These are phyloP conservation scores for Sciurus carolinensis DNA, from an alignment of 2,797 vertebrate species.

Conservation along the genomic window DNA sequence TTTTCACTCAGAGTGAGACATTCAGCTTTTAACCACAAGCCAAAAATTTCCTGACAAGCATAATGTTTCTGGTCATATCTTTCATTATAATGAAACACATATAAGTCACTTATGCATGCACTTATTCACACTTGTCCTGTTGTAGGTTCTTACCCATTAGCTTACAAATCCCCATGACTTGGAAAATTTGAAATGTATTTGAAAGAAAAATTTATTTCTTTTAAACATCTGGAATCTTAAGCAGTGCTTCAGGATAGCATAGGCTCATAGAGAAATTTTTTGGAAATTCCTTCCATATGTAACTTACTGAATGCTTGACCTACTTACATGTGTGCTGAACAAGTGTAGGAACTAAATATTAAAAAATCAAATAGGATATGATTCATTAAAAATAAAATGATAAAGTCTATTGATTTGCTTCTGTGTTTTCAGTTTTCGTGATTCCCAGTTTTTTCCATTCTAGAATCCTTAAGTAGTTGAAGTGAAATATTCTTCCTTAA, in stretches of 20 bases:
- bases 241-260: conserved; percentile 72
- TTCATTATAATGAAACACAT: conserved; percentile 35
- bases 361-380: conserved; percentile 82
- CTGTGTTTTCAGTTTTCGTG: conserved; percentile 81
- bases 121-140: background rate
- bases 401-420: conserved; percentile 45
- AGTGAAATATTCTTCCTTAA: conserved; percentile 60
- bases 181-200: conserved; percentile 78
- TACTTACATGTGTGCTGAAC: conserved; percentile 81
- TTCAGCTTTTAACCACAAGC: conserved; percentile 20
- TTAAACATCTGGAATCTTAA: conserved; percentile 86
- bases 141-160: conserved; percentile 50
- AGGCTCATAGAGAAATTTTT: conserved; percentile 76
- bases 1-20: conserved; percentile 62
- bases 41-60: conserved; percentile 1
- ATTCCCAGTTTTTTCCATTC: conserved; percentile 80
- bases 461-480: conserved; percentile 75
- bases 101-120: conserved; percentile 16
- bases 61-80: conserved; percentile 59
- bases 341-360: conserved; percentile 82
- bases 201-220: conserved; percentile 82
- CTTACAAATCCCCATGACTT: conserved; percentile 62
- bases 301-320: conserved; percentile 79
- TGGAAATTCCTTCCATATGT: conserved; percentile 83
- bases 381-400: conserved; percentile 81